Base-by-base conservation (phyloP, 2,888 invertebrate species). In the Pandemis cinnamomeana region DNA sequence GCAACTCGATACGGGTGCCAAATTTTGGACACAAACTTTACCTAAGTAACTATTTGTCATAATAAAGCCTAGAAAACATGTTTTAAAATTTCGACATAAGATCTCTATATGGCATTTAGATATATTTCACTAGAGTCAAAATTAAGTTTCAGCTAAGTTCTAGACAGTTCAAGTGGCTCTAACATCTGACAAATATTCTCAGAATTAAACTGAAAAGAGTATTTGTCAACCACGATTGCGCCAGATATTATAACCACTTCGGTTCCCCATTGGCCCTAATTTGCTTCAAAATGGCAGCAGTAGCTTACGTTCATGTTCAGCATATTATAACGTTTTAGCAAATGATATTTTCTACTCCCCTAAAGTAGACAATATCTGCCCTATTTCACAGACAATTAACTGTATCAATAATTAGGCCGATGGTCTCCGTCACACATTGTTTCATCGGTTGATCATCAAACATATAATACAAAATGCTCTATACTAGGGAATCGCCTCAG, bases 361-460 rank as follows among this genome's bases (percentile, higher is more conserved):
- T 68, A 51, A 69, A 69, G 72, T 69, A 64, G 58, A 61, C 64
- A 73, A 64, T 73, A 73, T 73, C 69, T 69, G 58, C 13, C 48
- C 72, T 69, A 64, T 73, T 73, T 69, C 69, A 73, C 72, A 60
- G 69, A 64, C 64, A 73, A 69, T 69, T 73, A 73, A 69, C 72
- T 69, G 55, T 64, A 70, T 73, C 64, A 69, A 73, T 73, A 66
- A 73, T 73, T 73, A 73, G 73, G 69, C 69, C 73, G 64, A 68
- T 48, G 64, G 64, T 60, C 64, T 51, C 69, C 41, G 67, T 69
- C 58, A 58, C 64, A 69, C 64, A 51, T 55, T 60, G 64, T 73
- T 64, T 60, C 60, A 69, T 69, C 64, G 73, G 51, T 27, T 55
- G 55, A 46, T 60, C 58, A 64, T 27, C 51, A 51, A 58, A 10